Evolutionary conservation across 53 echinoderm and acorn worm genomes (phyloP).

Genomic region (Echinarachnius parma): DNA sequence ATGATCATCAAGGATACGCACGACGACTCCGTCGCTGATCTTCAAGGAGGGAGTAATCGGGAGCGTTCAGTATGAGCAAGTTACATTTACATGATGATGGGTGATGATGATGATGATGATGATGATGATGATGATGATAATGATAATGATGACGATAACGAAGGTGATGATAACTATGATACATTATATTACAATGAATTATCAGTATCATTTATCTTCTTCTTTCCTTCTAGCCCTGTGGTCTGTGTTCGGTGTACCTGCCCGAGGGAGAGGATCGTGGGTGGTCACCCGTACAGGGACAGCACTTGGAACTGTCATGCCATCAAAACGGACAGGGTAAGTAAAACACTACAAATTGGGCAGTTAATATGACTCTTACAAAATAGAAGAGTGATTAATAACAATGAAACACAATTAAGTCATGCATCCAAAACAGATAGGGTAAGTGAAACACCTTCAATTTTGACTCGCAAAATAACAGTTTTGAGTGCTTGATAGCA

Average conservation of each 20-base stretch:
- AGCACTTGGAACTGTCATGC: constrained; percentile 83
- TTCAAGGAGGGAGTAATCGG: constrained; percentile 89
- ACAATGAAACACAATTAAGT: too few species aligned
- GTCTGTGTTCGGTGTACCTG: constrained; percentile 82
- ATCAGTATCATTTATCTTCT: too few species aligned
- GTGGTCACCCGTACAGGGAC: constrained; percentile 49
- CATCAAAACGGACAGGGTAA: constrained; percentile 91
- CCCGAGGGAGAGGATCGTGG: constrained; percentile 62
- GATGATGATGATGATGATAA: not conserved
- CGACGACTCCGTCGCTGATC: constrained; percentile 71
- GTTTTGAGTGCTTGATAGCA: too few species aligned
- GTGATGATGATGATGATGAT: not conserved
- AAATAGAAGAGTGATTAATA: too few species aligned
- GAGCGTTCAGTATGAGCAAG: constrained; percentile 72
- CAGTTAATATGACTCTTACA: too few species aligned
- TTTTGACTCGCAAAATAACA: not conserved
- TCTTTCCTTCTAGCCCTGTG: too few species aligned
- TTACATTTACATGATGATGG: too few species aligned
- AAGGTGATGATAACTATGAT: too few species aligned
- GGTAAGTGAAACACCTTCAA: too few species aligned
- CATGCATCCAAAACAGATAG: too few species aligned
- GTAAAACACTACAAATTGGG: not conserved
- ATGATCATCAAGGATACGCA: constrained; percentile 83
- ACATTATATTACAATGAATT: too few species aligned
- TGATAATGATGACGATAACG: not conserved